Conservation (phyloP, 2,113 vertebrate species). For the Leptocoma aspasia region DNA sequence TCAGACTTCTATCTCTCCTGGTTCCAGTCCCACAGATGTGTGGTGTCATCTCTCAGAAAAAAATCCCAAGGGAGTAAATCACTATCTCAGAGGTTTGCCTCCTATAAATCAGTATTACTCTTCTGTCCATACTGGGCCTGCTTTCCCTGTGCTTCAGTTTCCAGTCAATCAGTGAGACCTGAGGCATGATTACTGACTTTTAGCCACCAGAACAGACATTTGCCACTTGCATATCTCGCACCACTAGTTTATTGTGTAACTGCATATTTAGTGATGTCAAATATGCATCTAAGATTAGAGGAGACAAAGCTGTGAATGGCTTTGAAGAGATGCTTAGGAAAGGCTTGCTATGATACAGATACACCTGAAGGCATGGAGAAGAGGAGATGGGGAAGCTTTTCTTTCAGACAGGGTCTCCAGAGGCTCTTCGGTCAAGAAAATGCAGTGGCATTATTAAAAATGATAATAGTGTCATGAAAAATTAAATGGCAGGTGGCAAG, state of each 20-base stretch:
- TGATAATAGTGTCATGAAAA: neutral
- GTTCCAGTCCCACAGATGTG: neutral
- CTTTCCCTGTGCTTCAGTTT: neutral
- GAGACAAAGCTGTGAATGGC: neutral
- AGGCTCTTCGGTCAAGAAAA: constrained; percentile 33
- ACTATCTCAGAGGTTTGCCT: neutral
- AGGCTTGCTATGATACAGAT: neutral
- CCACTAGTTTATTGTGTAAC: neutral
- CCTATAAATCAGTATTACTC: neutral
- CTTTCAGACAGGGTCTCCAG: constrained; percentile 1
- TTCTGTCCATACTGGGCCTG: neutral
- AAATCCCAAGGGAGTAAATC: neutral
- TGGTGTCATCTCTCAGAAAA: neutral
- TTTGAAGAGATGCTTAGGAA: constrained; percentile 39
- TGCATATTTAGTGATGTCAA: neutral
- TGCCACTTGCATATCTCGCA: neutral
- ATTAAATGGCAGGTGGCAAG: constrained; percentile 29
- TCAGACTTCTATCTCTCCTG: neutral
- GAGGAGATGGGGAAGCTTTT: neutral
- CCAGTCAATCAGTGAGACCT: neutral
- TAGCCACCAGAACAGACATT: neutral
- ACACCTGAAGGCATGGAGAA: neutral
- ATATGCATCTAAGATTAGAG: constrained; percentile 16
- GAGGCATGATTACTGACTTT: neutral
- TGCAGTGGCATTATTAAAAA: constrained; percentile 28